Conservation (phyloP, 2,113 vertebrate species). For the Ictalurus punctatus region DNA sequence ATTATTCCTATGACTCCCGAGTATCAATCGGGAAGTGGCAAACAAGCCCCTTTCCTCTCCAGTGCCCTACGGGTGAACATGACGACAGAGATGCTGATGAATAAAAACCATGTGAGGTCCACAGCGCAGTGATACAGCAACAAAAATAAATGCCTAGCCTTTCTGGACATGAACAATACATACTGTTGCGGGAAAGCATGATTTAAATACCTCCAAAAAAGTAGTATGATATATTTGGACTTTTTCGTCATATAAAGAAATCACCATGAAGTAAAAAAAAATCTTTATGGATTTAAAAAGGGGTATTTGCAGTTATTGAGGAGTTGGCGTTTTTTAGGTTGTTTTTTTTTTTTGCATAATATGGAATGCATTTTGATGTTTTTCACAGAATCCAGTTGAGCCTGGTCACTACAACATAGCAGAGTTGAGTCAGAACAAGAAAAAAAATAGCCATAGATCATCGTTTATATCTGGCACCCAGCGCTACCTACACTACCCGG, state of each 20-base stretch:
- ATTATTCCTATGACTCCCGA: slow-evolving; percentile 29
- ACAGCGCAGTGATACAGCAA: background rate
- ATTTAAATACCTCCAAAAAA: background rate
- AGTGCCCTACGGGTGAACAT: slow-evolving; percentile 61
- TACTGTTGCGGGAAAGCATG: background rate
- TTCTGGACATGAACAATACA: background rate
- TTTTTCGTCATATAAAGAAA: background rate
- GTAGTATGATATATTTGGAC: background rate
- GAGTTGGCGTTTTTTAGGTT: background rate
- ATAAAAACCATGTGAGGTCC: slow-evolving; percentile 59
- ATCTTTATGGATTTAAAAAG: background rate
- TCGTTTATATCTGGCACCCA: slow-evolving; percentile 57
- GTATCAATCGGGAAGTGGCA: slow-evolving; percentile 32
- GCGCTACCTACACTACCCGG: slow-evolving; percentile 61
- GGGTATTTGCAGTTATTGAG: background rate
- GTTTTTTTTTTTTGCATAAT: background rate
- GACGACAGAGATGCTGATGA: slow-evolving; percentile 28
- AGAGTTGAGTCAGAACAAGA: slow-evolving; percentile 51
- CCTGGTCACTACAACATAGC: slow-evolving; percentile 71
- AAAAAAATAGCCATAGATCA: slow-evolving; percentile 58
- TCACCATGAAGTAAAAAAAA: background rate
- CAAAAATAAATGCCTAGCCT: background rate
- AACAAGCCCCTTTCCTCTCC: slow-evolving; percentile 66
- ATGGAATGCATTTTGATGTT: background rate
- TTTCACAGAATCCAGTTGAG: slow-evolving; percentile 64